Evolutionary conservation across 2,888 invertebrate genomes (phyloP), one percentile per base, ranked within the genome.

Genomic region (Masnerella sp.): DNA sequence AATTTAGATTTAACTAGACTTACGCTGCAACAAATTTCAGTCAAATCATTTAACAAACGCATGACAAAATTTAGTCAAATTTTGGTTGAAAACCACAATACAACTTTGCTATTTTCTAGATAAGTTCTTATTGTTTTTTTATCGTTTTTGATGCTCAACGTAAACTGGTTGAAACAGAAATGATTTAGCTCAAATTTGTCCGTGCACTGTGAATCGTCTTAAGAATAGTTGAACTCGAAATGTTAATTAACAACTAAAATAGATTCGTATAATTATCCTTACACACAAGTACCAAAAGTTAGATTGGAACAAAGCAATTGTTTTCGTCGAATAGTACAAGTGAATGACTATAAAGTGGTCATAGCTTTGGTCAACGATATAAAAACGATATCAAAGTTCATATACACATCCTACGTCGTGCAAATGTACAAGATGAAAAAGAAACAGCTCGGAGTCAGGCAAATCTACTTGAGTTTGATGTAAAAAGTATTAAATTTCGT

Each of bases 401-500:
- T 67, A 49, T 51, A 9, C 11, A 9, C 8, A 36, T 11, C 34
- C 68, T 68, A 68, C 51, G 12, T 68, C 30, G 52, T 68, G 58
- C 59, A 59, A 67, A 58, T 68, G 59, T 68, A 68, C 52, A 68
- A 68, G 43, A 59, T 52, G 56, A 43, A 67, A 68, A 59, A 32
- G 38, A 59, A 68, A 52, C 12, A 51, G 68, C 59, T 59, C 45
- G 30, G 51, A 68, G 68, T 17, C 59, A 58, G 68, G 59, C 68
- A 42, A 52, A 40, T 58, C 59, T 68, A 59, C 59, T 68, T 45
- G 30, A 59, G 51, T 67, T 42, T 20, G 40, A 25, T 69, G 59
- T 69, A 59, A 61, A 69, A 69, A 69, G 68, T 69, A 69, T 69
- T 69, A 69, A 69, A 69, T 45, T 52, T 38, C 30, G 38, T 52